Base-by-base conservation (phyloP, 2,113 vertebrate genomes). In the Pardalotus punctatus region DNA sequence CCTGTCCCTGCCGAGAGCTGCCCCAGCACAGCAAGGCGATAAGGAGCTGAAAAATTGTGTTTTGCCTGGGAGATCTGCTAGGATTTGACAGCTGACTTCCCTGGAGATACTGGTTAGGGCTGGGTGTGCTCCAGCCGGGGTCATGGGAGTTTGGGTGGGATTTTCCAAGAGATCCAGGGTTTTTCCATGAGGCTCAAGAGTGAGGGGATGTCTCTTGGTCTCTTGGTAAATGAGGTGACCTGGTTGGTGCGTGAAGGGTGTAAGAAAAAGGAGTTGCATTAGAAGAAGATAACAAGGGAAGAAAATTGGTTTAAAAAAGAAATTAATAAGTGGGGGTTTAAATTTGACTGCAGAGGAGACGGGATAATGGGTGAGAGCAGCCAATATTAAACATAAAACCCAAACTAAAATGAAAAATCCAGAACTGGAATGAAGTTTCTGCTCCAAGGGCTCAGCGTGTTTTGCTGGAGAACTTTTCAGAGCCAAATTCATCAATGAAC, bases 41-140 rank as follows among this genome's bases (percentile, higher is more conserved):
- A 96, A 96, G 88, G 18, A 31, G 65, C 5, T 92, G 93, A 95
- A 84, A 92, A 97, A 95, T 96, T 8, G 64, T 81, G 69, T 38
- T 94, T 92, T 67, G 57, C 93, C 65, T 90, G 73, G 90, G 90
- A 92, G 87, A 96, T 94, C 90, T 86, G 92, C 60, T 45, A 20
- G 80, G 88, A 24, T 90, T 97, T 96, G 94, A 86, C 92, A 81
- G 92, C 90, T 92, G 35, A 47, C 72, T 96, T 95, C 90, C 92
- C 92, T 81, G 79, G 82, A 83, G 92, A 90, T 67, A 47, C 40
- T 94, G 76, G 76, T 86, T 76, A 70, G 50, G 21, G 29, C 67
- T 93, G 94, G 78, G 93, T 27, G 62, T 27, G 53, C 77, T 95
- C 80, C 94, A 94, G 40, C 61, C 0, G 0, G 36, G 65, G 58